Conservation (phyloP, 2,113 vertebrate genomes). For the Fregetta grallaria region DNA sequence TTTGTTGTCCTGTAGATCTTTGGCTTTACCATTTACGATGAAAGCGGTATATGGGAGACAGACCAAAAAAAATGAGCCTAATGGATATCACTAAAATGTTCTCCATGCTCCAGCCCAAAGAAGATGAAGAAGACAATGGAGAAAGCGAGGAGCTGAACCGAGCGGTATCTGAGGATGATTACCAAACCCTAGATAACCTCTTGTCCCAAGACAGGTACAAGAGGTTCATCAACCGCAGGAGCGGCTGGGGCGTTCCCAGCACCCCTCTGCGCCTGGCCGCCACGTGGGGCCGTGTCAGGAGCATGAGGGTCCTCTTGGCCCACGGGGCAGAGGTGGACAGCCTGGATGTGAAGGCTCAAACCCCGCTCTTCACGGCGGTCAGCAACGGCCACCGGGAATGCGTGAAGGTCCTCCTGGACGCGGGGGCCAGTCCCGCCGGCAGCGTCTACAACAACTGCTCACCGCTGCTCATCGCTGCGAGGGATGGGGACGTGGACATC, state of each 20-base stretch:
- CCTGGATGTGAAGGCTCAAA: conserved; percentile 93
- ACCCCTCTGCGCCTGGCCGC: conserved; percentile 88
- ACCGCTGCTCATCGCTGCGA: conserved; percentile 84
- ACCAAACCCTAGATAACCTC: conserved; percentile 74
- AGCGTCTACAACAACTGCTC: conserved; percentile 91
- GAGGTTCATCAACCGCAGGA: conserved; percentile 81
- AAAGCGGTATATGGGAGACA: conserved; percentile 58
- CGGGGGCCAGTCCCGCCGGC: conserved; percentile 84
- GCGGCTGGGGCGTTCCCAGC: conserved; percentile 89
- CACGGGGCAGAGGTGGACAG: conserved; percentile 89
- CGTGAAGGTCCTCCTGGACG: conserved; percentile 82
- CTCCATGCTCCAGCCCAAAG: conserved; percentile 86
- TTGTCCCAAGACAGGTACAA: conserved; percentile 82
- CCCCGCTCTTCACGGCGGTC: conserved; percentile 90
- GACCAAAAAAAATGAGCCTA: conserved; percentile 79
- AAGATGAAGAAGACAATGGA: conserved; percentile 61
- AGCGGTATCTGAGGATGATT: conserved; percentile 78
- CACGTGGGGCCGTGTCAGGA: conserved; percentile 77
- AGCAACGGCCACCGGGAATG: conserved; percentile 88
- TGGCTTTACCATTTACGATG: conserved; percentile 28
- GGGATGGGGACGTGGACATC: conserved; percentile 81
- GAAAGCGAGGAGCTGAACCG: conserved; percentile 81
- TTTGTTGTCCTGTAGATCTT: conserved; percentile 24
- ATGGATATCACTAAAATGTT: conserved; percentile 95
- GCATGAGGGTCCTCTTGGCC: conserved; percentile 82